Conservation (phyloP, 2,113 vertebrate genomes). For the Uria aalge region DNA sequence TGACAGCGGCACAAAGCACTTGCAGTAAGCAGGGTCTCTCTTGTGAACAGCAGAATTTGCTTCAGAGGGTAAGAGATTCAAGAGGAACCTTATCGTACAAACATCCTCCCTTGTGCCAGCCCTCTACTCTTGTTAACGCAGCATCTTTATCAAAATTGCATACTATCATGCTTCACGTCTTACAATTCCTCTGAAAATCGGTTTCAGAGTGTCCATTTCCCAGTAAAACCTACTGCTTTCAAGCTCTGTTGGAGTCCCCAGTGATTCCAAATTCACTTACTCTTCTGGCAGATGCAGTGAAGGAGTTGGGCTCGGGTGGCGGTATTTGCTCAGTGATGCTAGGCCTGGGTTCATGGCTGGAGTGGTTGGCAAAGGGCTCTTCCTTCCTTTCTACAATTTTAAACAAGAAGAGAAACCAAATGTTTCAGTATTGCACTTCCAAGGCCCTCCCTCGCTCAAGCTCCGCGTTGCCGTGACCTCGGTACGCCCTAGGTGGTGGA, state of each 20-base stretch:
- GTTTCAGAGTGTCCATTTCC: background rate
- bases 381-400: constrained; percentile 69
- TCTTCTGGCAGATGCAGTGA: constrained; percentile 70
- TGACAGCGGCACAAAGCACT: background rate
- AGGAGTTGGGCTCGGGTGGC: constrained; percentile 56
- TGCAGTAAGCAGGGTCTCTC: background rate
- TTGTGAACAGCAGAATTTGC: background rate
- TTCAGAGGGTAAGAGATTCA: background rate
- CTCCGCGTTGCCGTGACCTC: background rate
- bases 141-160: background rate
- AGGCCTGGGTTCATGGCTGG: constrained; percentile 64
- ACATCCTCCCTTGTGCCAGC: background rate
- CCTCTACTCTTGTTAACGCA: background rate
- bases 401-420: constrained; percentile 52
- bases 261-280: constrained; percentile 62
- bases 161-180: background rate
- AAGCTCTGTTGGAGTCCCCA: background rate
- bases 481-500: accelerated
- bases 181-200: background rate
- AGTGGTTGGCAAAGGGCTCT: constrained; percentile 67
- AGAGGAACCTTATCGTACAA: background rate
- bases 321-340: constrained; percentile 59
- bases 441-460: background rate
- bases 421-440: background rate
- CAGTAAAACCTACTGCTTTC: background rate